Evolutionary conservation across 2,888 invertebrate genomes (phyloP).

Genomic region (Zaprionus obscuricornis): DNA sequence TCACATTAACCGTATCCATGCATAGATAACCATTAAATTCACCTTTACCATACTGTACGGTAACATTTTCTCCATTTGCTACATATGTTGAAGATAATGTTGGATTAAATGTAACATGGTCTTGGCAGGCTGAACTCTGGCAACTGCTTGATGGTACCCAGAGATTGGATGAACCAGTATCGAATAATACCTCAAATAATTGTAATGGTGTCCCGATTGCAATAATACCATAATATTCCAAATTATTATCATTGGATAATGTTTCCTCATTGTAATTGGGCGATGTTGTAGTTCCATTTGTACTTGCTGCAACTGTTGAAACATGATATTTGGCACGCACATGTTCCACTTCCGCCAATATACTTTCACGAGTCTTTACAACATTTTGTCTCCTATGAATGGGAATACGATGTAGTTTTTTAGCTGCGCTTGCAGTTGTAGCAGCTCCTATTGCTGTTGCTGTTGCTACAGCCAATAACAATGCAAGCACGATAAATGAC

Average conservation of each 20-base stretch:
- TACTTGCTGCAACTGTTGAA: neutral
- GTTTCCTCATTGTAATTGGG: slow-evolving; percentile 18
- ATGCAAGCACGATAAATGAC: slow-evolving; percentile 12
- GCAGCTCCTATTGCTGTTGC: too few relatives aligned
- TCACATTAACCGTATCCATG: slow-evolving; percentile 86
- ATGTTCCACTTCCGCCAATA: slow-evolving; percentile 36
- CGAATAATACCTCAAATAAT: slow-evolving; percentile 95
- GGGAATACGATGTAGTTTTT: slow-evolving; percentile 35
- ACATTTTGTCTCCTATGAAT: slow-evolving; percentile 26
- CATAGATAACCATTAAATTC: slow-evolving; percentile 39
- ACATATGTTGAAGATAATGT: slow-evolving; percentile 91
- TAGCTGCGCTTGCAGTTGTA: neutral
- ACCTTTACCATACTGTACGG: slow-evolving; percentile 93
- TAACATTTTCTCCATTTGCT: slow-evolving; percentile 93
- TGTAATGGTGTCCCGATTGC: slow-evolving; percentile 95
- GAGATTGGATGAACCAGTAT: slow-evolving; percentile 85
- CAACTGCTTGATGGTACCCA: slow-evolving; percentile 88
- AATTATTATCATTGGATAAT: slow-evolving; percentile 50
- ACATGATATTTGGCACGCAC: slow-evolving; percentile 53
- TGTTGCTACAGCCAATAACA: slow-evolving; percentile 13
- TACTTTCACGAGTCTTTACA: slow-evolving; percentile 35
- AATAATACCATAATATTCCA: slow-evolving; percentile 85
- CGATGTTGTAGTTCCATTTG: neutral
- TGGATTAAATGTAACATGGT: slow-evolving; percentile 97
- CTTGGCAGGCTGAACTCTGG: slow-evolving; percentile 89